Percentiles rank a stretch among this genome's conserved stretches.
phyloP scores from a whole-genome alignment of 2,797 vertebrate species.

The Catharus ustulatus region DNA sequence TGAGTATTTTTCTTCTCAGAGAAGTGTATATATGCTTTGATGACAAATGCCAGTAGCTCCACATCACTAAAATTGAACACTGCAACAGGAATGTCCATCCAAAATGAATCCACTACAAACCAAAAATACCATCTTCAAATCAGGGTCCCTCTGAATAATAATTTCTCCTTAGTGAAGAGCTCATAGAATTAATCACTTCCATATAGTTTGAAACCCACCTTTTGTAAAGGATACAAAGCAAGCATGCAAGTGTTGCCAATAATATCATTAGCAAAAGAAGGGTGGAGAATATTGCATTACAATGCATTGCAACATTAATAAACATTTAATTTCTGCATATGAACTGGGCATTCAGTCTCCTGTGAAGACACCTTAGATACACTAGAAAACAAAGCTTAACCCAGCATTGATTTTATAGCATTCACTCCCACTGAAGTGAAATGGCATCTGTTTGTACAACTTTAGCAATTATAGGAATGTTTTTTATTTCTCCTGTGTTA shows the following conservation, averaged over 20 bases:
- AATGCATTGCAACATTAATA: conserved; percentile 57
- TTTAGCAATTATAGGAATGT: conserved; percentile 46
- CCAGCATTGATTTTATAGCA: background rate
- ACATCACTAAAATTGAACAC: background rate
- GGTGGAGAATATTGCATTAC: conserved; percentile 50
- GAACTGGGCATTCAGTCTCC: background rate
- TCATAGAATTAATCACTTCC: background rate
- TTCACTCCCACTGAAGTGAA: background rate
- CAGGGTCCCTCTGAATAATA: background rate
- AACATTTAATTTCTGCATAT: conserved; percentile 18
- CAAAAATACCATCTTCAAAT: background rate
- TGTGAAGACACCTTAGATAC: background rate
- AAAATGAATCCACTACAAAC: background rate
- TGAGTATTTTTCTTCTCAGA: background rate
- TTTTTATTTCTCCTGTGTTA: conserved; percentile 25
- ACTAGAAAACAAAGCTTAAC: background rate
- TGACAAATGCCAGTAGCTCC: background rate
- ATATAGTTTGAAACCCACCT: background rate
- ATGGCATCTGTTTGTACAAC: conserved; percentile 65
- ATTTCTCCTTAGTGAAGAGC: background rate
- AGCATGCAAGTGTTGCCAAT: background rate
- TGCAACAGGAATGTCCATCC: background rate
- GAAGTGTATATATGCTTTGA: background rate
- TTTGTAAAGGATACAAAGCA: background rate
- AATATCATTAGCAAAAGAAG: conserved; percentile 22